Conservation (phyloP, 2,888 invertebrate species). For the Caenorhabditis sp. region DNA sequence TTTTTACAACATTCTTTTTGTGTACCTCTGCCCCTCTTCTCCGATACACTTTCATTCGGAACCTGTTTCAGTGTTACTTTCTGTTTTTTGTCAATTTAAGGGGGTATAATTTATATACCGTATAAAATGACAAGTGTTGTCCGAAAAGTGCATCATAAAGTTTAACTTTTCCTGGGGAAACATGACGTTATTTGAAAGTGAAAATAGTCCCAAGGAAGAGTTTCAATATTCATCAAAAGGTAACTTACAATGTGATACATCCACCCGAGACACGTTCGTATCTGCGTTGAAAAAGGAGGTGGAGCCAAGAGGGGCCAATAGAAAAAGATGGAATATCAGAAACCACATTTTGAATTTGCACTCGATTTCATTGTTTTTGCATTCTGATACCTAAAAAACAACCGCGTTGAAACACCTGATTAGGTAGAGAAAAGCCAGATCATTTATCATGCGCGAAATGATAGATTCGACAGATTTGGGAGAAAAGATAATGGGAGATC, state of each 20-base stretch:
- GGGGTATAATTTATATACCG: no score
- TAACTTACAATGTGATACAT: conserved; percentile 58
- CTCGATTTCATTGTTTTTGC: conserved; percentile 16
- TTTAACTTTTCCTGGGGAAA: neutral
- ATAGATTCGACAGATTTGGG: conserved; percentile 60
- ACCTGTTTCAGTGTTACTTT: conserved; percentile 22
- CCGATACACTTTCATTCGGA: conserved; percentile 33
- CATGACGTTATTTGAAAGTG: neutral
- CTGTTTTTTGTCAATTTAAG: conserved; percentile 10
- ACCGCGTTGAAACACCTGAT: conserved; percentile 50
- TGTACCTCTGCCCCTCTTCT: conserved; percentile 1
- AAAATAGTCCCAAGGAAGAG: conserved; percentile 22
- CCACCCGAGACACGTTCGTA: conserved; percentile 49
- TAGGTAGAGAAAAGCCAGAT: conserved; percentile 37
- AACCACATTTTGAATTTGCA: conserved; percentile 10
- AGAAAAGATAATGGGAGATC: conserved; percentile 4
- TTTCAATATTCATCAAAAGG: no score
- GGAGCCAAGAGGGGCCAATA: conserved; percentile 22
- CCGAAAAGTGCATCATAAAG: conserved; percentile 7
- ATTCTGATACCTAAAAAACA: conserved; percentile 30
- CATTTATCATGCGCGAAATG: conserved; percentile 62
- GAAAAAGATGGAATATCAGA: conserved; percentile 25
- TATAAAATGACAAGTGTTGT: conserved; percentile 17
- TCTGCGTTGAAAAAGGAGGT: conserved; percentile 43
- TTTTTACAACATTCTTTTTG: conserved; percentile 5